Percentiles rank a stretch among this genome's conserved stretches.
Conservation (phyloP, 2,888 invertebrate genomes). For the Branchinecta sandiegonensis region DNA sequence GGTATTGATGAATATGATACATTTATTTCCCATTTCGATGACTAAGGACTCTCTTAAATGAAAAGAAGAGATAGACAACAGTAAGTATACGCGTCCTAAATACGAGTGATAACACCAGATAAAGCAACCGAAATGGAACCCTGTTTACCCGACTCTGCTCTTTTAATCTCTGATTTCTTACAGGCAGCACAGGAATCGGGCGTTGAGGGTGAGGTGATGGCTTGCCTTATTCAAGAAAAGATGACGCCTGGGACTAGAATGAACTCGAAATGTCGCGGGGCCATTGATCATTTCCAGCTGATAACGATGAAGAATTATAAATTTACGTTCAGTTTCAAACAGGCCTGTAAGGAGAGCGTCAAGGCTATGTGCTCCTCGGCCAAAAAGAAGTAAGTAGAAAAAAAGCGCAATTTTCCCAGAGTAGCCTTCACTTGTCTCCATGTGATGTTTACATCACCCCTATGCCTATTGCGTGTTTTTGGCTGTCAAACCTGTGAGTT, state of each 20-base stretch:
- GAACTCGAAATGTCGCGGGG: conserved; percentile 63
- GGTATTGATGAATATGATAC: too few relatives aligned
- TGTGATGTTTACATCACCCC: too few relatives aligned
- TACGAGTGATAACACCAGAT: too few relatives aligned
- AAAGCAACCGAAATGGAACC: too few relatives aligned
- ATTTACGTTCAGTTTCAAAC: conserved; percentile 86
- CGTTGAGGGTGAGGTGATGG: conserved; percentile 79
- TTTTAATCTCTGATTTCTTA: neutral
- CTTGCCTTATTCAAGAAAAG: conserved; percentile 82
- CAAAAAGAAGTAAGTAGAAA: conserved; percentile 33
- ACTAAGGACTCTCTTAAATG: too few relatives aligned
- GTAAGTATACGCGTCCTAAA: too few relatives aligned
- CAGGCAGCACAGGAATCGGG: conserved; percentile 21
- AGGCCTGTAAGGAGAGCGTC: conserved; percentile 75
- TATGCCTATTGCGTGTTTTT: neutral
- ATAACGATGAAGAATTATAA: conserved; percentile 82
- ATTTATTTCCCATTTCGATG: too few relatives aligned
- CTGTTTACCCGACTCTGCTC: too few relatives aligned
- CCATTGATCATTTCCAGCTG: conserved; percentile 93
- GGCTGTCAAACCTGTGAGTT: too few relatives aligned
- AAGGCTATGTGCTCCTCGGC: conserved; percentile 40
- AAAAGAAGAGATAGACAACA: too few relatives aligned
- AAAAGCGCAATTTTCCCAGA: neutral
- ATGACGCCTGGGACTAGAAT: conserved; percentile 58
- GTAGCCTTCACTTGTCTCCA: too few relatives aligned